Percentiles rank a stretch among this genome's conserved stretches.
phyloP scores from a whole-genome alignment of 2,113 vertebrate genomes.

The Euleptes europaea region DNA sequence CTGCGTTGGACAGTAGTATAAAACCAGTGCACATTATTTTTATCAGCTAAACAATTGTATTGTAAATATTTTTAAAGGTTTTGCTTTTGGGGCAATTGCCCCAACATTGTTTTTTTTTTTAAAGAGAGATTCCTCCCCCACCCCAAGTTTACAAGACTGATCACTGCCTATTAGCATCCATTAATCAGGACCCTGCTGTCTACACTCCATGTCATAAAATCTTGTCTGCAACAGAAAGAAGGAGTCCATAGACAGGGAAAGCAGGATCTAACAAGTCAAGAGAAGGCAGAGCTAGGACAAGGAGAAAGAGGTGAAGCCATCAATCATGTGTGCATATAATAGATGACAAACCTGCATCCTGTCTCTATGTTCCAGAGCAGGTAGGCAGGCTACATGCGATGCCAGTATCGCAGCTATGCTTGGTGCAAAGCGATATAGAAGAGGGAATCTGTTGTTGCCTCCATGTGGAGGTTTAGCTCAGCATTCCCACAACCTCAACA shows the following conservation, averaged over 20 bases:
- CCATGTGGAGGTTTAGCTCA: too few species aligned
- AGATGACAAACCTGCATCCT: neutral
- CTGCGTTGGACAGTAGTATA: too few species aligned
- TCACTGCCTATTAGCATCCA: neutral
- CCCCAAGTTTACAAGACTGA: neutral
- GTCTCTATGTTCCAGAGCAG: neutral
- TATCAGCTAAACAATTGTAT: too few species aligned
- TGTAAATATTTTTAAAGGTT: neutral
- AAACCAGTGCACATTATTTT: too few species aligned
- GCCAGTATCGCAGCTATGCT: neutral
- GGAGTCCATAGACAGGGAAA: neutral
- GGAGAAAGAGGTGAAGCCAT: neutral
- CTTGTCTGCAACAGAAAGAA: too few species aligned
- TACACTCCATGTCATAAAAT: neutral
- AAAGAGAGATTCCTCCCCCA: too few species aligned
- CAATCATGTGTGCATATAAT: neutral
- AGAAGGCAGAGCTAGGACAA: neutral
- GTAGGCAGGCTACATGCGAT: neutral
- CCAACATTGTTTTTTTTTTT: too few species aligned
- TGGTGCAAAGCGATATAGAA: neutral
- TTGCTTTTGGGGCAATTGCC: neutral
- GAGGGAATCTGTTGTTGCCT: neutral
- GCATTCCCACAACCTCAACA: too few species aligned
- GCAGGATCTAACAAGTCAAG: neutral
- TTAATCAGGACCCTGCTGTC: neutral